Percentiles rank a stretch among this genome's conserved stretches.
phyloP scores from a whole-genome alignment of 2,888 invertebrate genomes.

The Ectropis crepuscularia region DNA sequence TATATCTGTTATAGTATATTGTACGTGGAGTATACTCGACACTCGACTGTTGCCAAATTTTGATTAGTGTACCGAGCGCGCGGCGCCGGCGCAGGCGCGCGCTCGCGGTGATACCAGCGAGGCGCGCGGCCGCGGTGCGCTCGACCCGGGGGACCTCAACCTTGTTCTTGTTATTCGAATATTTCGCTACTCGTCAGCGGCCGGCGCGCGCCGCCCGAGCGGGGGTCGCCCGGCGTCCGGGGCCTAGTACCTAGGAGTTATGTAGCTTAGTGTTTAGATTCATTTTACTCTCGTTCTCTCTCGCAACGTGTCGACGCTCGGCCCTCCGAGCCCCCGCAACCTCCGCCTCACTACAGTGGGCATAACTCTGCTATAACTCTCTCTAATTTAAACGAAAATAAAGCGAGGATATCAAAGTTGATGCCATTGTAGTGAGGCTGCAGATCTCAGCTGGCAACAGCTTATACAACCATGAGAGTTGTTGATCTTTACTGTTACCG shows the following conservation, averaged over 20 bases:
- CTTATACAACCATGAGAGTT: too few species aligned
- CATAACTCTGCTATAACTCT: too few species aligned
- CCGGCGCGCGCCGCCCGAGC: too few species aligned
- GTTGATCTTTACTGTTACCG: too few species aligned
- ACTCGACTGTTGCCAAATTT: constrained; percentile 68
- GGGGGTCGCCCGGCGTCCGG: too few species aligned
- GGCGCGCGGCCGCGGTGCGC: constrained; percentile 27
- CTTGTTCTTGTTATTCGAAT: constrained; percentile 14
- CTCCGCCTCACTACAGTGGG: too few species aligned
- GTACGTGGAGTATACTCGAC: constrained; percentile 35
- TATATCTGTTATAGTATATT: constrained; percentile 34
- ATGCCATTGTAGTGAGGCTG: too few species aligned
- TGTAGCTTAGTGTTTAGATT: constrained; percentile 4
- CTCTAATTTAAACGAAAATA: too few species aligned
- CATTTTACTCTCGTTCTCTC: not conserved
- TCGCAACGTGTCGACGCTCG: not conserved
- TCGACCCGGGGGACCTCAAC: constrained; percentile 27
- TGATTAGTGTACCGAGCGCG: constrained; percentile 51
- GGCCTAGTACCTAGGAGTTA: not conserved
- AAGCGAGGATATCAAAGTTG: too few species aligned
- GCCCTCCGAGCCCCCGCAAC: too few species aligned
- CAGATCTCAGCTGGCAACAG: too few species aligned
- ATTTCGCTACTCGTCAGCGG: constrained; percentile 16
- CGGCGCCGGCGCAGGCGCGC: not conserved
- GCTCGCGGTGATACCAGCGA: constrained; percentile 44